Evolutionary conservation across 2,888 invertebrate species (phyloP).

Genomic region (Papilio gigon): DNA sequence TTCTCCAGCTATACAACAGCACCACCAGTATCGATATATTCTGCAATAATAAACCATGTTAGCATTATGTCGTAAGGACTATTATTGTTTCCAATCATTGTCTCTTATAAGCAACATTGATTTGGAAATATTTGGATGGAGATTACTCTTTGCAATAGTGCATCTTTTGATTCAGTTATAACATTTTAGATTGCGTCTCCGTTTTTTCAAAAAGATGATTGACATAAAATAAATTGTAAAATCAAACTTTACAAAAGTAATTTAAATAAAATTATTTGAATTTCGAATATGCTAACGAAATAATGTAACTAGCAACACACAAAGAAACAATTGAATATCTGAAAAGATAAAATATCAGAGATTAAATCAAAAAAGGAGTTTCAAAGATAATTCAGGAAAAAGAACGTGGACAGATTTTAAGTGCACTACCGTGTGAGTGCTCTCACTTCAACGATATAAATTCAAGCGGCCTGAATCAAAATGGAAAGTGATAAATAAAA

Average conservation of each 20-base stretch:
- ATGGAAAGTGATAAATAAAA: slow-evolving; percentile 19
- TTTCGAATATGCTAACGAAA: too few species aligned
- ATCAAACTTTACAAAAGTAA: too few species aligned
- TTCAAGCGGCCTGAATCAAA: slow-evolving; percentile 18
- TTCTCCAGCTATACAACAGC: slow-evolving; percentile 88
- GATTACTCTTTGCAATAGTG: too few species aligned
- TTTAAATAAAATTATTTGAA: too few species aligned
- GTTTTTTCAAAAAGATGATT: too few species aligned
- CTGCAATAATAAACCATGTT: slow-evolving; percentile 77
- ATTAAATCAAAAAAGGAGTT: slow-evolving; percentile 2
- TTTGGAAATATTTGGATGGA: too few species aligned
- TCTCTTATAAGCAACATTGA: neutral
- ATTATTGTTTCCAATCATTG: neutral
- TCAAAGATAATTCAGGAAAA: slow-evolving; percentile 6
- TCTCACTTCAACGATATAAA: slow-evolving; percentile 24
- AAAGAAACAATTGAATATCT: neutral
- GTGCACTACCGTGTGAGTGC: slow-evolving; percentile 31
- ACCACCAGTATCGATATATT: slow-evolving; percentile 89
- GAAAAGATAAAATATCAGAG: neutral
- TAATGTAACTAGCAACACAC: too few species aligned
- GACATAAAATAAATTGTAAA: too few species aligned
- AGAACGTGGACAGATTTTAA: slow-evolving; percentile 29
- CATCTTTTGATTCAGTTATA: too few species aligned
- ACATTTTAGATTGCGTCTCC: too few species aligned
- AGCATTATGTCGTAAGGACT: slow-evolving; percentile 1